Conservation (phyloP, 2,888 invertebrate species). For the Drosophila recens region DNA sequence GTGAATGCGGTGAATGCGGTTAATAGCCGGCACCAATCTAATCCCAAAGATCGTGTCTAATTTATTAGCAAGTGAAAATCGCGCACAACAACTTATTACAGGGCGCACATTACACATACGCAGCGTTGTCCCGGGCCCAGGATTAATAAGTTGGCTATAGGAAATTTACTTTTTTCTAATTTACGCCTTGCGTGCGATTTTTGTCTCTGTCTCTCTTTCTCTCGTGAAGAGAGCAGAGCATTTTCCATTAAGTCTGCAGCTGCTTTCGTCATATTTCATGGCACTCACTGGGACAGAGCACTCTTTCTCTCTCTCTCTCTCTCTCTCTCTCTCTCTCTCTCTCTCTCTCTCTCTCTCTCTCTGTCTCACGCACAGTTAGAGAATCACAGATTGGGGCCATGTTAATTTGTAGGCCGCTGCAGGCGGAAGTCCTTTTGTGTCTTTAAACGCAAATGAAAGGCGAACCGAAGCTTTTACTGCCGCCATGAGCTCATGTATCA, state of each 20-base stretch:
- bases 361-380: slow-evolving; percentile 23
- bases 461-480: slow-evolving; percentile 73
- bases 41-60: slow-evolving; percentile 61
- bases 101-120: slow-evolving; percentile 28
- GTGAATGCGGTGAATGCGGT: slow-evolving; percentile 8
- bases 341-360: background rate
- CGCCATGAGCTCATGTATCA: slow-evolving; percentile 72
- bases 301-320: background rate
- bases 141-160: slow-evolving; percentile 55
- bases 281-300: slow-evolving; percentile 44
- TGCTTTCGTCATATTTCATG: slow-evolving; percentile 77
- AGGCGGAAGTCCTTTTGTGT: slow-evolving; percentile 77
- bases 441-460: slow-evolving; percentile 78
- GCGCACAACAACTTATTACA: slow-evolving; percentile 39
- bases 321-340: background rate
- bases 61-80: slow-evolving; percentile 48
- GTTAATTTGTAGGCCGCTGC: slow-evolving; percentile 77
- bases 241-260: slow-evolving; percentile 80
- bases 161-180: slow-evolving; percentile 66
- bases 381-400: slow-evolving; percentile 67
- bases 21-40: slow-evolving; percentile 13
- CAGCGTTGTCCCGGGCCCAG: slow-evolving; percentile 37
- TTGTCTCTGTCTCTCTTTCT: background rate
- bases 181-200: slow-evolving; percentile 65
- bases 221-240: slow-evolving; percentile 32